phyloP scores from a whole-genome alignment of 2,888 invertebrate species.

The Dione vanillae region DNA sequence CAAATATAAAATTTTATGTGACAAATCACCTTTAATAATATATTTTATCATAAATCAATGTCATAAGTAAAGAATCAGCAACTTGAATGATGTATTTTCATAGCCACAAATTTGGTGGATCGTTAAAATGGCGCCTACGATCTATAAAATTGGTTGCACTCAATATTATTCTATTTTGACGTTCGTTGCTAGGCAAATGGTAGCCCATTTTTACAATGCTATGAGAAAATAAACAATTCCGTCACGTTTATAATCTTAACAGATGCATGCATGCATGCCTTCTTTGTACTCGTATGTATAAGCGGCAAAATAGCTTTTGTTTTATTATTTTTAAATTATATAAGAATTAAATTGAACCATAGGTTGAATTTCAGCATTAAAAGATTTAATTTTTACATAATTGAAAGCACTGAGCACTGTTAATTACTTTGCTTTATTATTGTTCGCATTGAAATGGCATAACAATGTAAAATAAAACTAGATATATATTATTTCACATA shows the following conservation, averaged over 20 bases:
- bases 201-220: slow-evolving; percentile 51
- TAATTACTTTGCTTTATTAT: not conserved
- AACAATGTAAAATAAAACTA: too few species aligned
- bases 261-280: slow-evolving; percentile 60
- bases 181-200: slow-evolving; percentile 47
- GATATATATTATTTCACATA: too few species aligned
- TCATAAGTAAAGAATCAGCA: slow-evolving; percentile 15
- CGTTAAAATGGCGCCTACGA: slow-evolving; percentile 49
- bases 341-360: not conserved
- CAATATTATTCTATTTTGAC: slow-evolving; percentile 49
- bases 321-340: not conserved
- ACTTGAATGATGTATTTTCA: slow-evolving; percentile 33
- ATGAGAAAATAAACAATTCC: slow-evolving; percentile 60
- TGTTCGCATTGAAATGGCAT: too few species aligned
- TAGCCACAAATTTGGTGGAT: slow-evolving; percentile 33
- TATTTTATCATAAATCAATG: slow-evolving; percentile 10
- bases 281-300: slow-evolving; percentile 39
- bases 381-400: not conserved
- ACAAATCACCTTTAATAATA: not conserved
- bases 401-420: not conserved
- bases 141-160: slow-evolving; percentile 46
- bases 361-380: not conserved
- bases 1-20: not conserved
- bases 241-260: slow-evolving; percentile 53
- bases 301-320: slow-evolving; percentile 34